Evolutionary conservation across 2,888 invertebrate genomes (phyloP), one percentile per base, ranked within the genome.

Genomic region (Melinaea marsaeus): DNA sequence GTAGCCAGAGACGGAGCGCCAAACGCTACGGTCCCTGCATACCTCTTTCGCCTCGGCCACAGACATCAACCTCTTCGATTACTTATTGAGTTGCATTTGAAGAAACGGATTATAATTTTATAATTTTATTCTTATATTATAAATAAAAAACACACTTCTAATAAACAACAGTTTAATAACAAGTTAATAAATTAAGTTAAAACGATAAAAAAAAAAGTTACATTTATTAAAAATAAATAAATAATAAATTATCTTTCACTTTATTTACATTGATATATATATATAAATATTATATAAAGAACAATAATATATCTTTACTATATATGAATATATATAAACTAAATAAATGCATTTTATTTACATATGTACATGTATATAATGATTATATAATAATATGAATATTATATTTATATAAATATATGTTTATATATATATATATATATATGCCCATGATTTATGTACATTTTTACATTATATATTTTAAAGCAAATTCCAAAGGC

Each of bases 401-500:
- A 77, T 75, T 66, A 70, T 57, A 69, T 69, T 56, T 54, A 61
- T 64, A 68, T 60, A 69, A 65, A 60, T 57, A 61, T 61, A 69
- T 70, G 73, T 66, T 66, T 65, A 62, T 64, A 64, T 69, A 32
- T 54, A 69, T 55, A 68, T 61, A 62, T 68, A 70, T 65, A 69
- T 59, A 70, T 66, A 69, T 67, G 70, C 63, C 70, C 69, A 63
- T 66, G 58, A 54, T 58, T 51, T 69, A 71, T 71, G 65, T 70
- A 69, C 69, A 69, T 58, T 61, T 55, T 64, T 60, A 54, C 58
- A 65, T 55, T 55, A 57, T 67, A 66, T 64, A 46, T 63, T 61
- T 87, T 88, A 89, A 89, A 90, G 89, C 89, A 81, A 80, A 76
- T 73, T 79, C 89, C 88, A 89, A 89, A 89, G 88, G 73, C 88